These are phyloP conservation scores for Pseudoips prasinana DNA, from an alignment of 2,888 invertebrate species.

Conservation along the genomic window DNA sequence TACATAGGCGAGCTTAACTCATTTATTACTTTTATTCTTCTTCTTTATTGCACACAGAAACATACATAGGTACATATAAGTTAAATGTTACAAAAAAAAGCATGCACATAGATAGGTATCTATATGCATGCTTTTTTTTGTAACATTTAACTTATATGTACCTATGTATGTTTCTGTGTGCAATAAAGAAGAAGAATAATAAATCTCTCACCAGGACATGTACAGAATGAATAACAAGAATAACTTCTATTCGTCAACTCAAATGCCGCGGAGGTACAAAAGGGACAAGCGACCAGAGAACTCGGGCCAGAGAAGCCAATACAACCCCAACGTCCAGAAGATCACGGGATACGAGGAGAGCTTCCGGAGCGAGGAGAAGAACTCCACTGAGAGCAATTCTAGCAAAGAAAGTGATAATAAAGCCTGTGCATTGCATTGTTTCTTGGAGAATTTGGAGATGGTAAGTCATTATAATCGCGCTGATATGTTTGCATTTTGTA, in stretches of 20 bases:
- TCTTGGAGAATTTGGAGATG: conserved; percentile 86
- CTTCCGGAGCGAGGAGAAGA: conserved; percentile 45
- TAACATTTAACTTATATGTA: too few relatives aligned
- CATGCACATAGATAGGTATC: too few relatives aligned
- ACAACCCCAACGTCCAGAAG: conserved; percentile 61
- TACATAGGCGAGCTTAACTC: too few relatives aligned
- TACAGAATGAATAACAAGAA: conserved; percentile 21
- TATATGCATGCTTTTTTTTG: too few relatives aligned
- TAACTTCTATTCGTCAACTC: conserved; percentile 44
- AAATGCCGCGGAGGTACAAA: conserved; percentile 51
- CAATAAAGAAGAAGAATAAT: too few relatives aligned
- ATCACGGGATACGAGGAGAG: conserved; percentile 41
- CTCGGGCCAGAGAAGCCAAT: conserved; percentile 70
- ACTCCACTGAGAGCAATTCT: conserved; percentile 47
- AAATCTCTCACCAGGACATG: conserved; percentile 32
- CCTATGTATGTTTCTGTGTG: too few relatives aligned
- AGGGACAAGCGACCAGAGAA: conserved; percentile 58
- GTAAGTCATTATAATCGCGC: conserved; percentile 53
- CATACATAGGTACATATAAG: too few relatives aligned
- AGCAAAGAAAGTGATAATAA: conserved; percentile 48
- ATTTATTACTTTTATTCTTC: too few relatives aligned
- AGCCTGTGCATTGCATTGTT: conserved; percentile 85
- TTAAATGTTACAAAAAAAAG: too few relatives aligned
- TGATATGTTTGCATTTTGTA: too few relatives aligned
- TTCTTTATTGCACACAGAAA: too few relatives aligned